Percentiles rank a stretch among this genome's conserved stretches.
Conservation (phyloP, 2,113 vertebrate species). For the Pao palembangensis region DNA sequence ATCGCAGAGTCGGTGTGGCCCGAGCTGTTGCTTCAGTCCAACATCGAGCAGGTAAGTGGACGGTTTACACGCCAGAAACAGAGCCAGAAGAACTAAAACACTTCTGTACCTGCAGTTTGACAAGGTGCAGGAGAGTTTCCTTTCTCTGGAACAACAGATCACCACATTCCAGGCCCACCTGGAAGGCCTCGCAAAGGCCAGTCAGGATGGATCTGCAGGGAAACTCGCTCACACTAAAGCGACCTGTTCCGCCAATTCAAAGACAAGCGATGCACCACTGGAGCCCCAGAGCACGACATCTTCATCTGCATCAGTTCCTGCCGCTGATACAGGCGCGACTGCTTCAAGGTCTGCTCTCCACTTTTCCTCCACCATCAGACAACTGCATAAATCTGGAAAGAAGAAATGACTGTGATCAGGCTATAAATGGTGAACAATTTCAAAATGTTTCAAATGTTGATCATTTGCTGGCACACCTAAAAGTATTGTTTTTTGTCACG, state of each 20-base stretch:
- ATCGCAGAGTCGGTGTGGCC: constrained; percentile 64
- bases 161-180: constrained; percentile 72
- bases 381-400: constrained; percentile 37
- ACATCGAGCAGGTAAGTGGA: constrained; percentile 70
- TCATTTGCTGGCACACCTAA: constrained; percentile 31
- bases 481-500: constrained; percentile 24
- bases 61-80: constrained; percentile 1
- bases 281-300: background rate
- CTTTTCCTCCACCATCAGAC: constrained; percentile 37
- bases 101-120: constrained; percentile 63
- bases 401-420: constrained; percentile 40
- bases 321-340: background rate
- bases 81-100: background rate
- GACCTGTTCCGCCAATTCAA: background rate
- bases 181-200: constrained; percentile 52
- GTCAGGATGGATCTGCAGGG: background rate
- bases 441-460: constrained; percentile 57
- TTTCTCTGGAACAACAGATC: constrained; percentile 68
- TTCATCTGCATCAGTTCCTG: constrained; percentile 1
- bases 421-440: background rate
- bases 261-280: background rate
- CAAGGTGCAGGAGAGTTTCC: constrained; percentile 64
- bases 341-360: constrained; percentile 18
- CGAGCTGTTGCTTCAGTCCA: constrained; percentile 68
- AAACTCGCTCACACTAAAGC: background rate